These are phyloP conservation scores for cat (Felis catus) DNA, from an alignment of 2,113 vertebrate species.

Conservation along the genomic window F.catus_Fca126_mat1.0 CM031423.1:31687501-31688000, in stretches of 20 bases:
- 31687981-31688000: background rate
- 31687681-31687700: constrained; percentile 21
- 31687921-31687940: background rate
- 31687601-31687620: background rate
- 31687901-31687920: background rate
- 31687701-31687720: constrained; percentile 1
- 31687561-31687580: background rate
- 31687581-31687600: background rate
- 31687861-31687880: background rate
- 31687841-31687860: background rate
- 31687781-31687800: constrained; percentile 21
- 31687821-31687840: background rate
- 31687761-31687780: background rate
- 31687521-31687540: background rate
- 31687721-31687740: constrained; percentile 3
- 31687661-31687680: background rate
- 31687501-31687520: background rate
- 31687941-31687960: background rate
- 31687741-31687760: constrained; percentile 43
- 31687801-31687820: constrained; percentile 41
- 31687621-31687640: background rate
- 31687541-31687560: background rate
- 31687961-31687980: background rate
- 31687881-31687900: background rate
- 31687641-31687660: background rate